phyloP scores from a whole-genome alignment of 2,797 vertebrate species.

The Gastrophryne carolinensis region DNA sequence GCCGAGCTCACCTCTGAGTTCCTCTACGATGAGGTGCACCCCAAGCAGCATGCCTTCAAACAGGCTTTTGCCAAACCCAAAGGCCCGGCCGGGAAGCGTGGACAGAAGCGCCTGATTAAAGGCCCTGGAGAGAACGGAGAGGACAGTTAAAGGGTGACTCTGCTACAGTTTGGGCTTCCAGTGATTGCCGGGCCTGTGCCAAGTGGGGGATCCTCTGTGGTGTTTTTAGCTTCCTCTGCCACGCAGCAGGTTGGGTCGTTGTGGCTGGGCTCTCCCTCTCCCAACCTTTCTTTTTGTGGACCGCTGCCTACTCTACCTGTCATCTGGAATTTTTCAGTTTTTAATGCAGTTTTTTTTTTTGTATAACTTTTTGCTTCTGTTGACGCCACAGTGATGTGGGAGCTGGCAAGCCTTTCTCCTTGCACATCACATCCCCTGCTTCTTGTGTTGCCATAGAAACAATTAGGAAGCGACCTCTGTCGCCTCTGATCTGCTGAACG shows the following conservation, averaged over 20 bases:
- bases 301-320: conserved; percentile 1
- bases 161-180: neutral
- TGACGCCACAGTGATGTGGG: neutral
- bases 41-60: conserved; percentile 92
- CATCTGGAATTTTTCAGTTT: neutral
- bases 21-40: conserved; percentile 95
- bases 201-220: neutral
- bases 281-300: neutral
- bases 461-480: no score
- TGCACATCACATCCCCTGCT: neutral
- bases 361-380: conserved; percentile 1
- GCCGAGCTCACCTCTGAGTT: conserved; percentile 90
- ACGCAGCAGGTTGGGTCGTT: neutral
- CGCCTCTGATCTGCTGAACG: neutral
- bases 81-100: conserved; percentile 90
- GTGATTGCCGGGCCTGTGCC: conserved; percentile 10
- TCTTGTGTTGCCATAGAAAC: neutral
- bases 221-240: conserved; percentile 7
- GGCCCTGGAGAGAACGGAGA: conserved; percentile 88
- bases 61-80: conserved; percentile 95
- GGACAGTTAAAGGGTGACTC: conserved; percentile 75
- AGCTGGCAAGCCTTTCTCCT: neutral
- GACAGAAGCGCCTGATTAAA: conserved; percentile 93
- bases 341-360: neutral
- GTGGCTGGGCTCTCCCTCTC: neutral